These are phyloP conservation scores for Lissonota sp. DNA, from an alignment of 2,888 invertebrate species.

Conservation along the genomic window DNA sequence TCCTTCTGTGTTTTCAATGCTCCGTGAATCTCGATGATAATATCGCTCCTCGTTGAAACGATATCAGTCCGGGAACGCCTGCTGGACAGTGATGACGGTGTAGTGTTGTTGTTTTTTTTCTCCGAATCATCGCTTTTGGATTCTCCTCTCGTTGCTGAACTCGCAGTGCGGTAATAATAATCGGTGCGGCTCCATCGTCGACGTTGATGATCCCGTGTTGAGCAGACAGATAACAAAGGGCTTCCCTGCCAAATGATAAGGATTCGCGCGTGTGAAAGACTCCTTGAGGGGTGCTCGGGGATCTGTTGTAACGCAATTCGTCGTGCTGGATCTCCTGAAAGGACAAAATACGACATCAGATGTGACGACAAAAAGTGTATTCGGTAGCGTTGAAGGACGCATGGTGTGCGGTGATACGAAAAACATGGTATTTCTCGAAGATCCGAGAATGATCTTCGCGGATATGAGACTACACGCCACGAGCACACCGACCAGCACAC, in stretches of 20 bases:
- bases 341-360: slow-evolving; percentile 43
- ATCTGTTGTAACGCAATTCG: slow-evolving; percentile 12
- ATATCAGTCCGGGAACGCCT: slow-evolving; percentile 35
- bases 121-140: too few relatives aligned
- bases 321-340: slow-evolving; percentile 72
- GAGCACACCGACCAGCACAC: slow-evolving; percentile 81
- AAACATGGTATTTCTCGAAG: slow-evolving; percentile 83
- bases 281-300: slow-evolving; percentile 31
- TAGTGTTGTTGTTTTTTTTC: not conserved
- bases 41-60: slow-evolving; percentile 32
- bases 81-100: slow-evolving; percentile 34
- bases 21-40: slow-evolving; percentile 23
- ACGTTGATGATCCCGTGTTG: not conserved
- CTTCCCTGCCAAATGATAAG: slow-evolving; percentile 26
- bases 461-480: slow-evolving; percentile 82
- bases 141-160: too few relatives aligned
- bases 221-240: not conserved
- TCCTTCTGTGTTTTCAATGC: not conserved
- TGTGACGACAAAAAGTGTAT: slow-evolving; percentile 73
- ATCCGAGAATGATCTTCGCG: slow-evolving; percentile 82
- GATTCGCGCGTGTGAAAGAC: slow-evolving; percentile 42
- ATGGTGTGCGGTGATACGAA: slow-evolving; percentile 62
- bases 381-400: slow-evolving; percentile 25
- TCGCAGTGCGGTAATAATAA: not conserved
- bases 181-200: not conserved